Percentiles rank a stretch among this genome's conserved stretches.
phyloP scores from a whole-genome alignment of 2,113 vertebrate species.

The Serilophus lunatus region DNA sequence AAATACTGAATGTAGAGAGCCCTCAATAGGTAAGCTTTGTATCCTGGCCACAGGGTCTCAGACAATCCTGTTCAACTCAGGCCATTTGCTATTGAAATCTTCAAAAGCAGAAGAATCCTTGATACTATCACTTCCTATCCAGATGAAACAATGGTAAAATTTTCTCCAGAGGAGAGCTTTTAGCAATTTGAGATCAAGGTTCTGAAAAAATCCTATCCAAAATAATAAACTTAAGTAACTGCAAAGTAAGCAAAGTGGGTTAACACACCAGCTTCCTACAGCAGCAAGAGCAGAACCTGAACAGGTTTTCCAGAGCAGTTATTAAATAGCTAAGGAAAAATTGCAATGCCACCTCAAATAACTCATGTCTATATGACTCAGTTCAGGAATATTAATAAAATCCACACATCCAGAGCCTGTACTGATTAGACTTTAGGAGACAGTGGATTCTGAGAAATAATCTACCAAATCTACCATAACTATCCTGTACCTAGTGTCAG shows the following conservation, averaged over 20 bases:
- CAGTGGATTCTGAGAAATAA: not conserved
- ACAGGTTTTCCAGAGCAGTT: not conserved
- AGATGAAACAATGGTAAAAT: constrained; percentile 23
- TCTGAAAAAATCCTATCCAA: not conserved
- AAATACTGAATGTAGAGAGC: not conserved
- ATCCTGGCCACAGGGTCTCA: not conserved
- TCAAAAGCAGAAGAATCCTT: not conserved
- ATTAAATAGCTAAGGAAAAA: constrained; percentile 14
- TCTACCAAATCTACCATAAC: not conserved
- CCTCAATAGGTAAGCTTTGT: not conserved
- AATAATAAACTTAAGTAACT: constrained; percentile 47
- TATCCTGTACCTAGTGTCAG: not conserved
- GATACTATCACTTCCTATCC: not conserved
- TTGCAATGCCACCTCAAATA: constrained; percentile 5
- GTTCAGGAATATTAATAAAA: constrained; percentile 39
- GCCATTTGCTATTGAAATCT: not conserved
- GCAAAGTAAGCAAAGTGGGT: constrained; percentile 36
- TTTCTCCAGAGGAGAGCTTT: not conserved
- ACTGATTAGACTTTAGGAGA: not conserved
- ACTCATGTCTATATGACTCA: constrained; percentile 1
- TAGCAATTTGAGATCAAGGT: not conserved
- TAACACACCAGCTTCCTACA: constrained; percentile 18
- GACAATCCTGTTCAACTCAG: not conserved
- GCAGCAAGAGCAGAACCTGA: not conserved
- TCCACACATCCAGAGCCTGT: not conserved